Evolutionary conservation across 2,797 vertebrate species (phyloP).

Genomic region (Mallotus villosus): DNA sequence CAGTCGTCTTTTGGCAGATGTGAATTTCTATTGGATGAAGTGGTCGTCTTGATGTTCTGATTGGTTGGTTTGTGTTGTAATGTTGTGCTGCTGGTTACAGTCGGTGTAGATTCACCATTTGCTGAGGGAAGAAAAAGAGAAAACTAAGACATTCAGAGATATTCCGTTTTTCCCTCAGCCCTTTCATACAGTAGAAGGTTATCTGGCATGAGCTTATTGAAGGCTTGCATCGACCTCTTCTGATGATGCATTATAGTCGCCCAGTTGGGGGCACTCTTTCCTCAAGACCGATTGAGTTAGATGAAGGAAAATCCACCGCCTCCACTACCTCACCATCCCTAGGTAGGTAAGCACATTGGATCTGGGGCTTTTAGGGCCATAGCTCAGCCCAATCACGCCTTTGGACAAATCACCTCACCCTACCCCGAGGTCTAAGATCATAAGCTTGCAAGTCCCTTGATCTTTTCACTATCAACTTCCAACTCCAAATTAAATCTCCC

Average conservation of each 20-base stretch:
- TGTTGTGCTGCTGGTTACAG: conserved; percentile 52
- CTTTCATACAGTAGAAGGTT: not conserved
- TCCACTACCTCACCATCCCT: conserved; percentile 21
- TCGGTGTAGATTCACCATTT: conserved; percentile 78
- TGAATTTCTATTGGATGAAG: conserved; percentile 44
- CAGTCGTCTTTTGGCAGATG: conserved; percentile 46
- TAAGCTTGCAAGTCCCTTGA: conserved; percentile 47
- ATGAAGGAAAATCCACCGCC: conserved; percentile 27
- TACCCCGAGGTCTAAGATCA: conserved; percentile 40
- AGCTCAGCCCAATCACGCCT: conserved; percentile 42
- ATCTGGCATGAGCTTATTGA: not conserved
- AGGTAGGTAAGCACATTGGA: conserved; percentile 40
- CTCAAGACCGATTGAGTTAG: not conserved
- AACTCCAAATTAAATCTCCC: conserved; percentile 40
- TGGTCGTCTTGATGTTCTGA: conserved; percentile 42
- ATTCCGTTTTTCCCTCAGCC: not conserved
- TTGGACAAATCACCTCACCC: conserved; percentile 26
- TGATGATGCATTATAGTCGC: not conserved
- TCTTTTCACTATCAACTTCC: conserved; percentile 43
- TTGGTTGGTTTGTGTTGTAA: conserved; percentile 36
- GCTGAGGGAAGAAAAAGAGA: conserved; percentile 63
- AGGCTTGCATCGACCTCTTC: not conserved
- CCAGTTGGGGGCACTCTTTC: not conserved
- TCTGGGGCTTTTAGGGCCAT: conserved; percentile 24
- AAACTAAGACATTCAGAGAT: conserved; percentile 12